Base-by-base conservation (phyloP, 2,113 vertebrate species). In the Eurypyga helias region DNA sequence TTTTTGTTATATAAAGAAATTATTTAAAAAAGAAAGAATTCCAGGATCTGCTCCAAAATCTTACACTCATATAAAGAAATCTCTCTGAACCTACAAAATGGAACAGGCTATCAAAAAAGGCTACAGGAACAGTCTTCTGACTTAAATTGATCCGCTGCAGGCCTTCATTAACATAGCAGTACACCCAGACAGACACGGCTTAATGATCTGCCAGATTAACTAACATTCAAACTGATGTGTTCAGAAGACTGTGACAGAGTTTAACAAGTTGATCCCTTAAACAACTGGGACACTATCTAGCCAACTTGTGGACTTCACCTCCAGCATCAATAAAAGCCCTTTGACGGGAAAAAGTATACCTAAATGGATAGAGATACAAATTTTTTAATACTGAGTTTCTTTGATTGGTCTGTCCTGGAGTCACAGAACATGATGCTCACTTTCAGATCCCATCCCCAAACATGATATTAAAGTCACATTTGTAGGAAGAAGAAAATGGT, bases 141-240 rank as follows among this genome's bases (percentile, higher is more conserved):
- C 10, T 41, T 41, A 29, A 55, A 15, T 1, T 87, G 33, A 81
- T 72, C 33, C 48, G 15, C 25, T 67, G 7, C 11, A 66, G 46
- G 17, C 41, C 38, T 77, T 34, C 57, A 26, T 38, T 61, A 72
- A 69, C 64, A 48, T 0, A 73, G 29, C 48, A 49, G 29, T 0
- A 3, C 31, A n/a, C 13, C n/a, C 84, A 72, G n/a, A 69, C 33
- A 77, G 33, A 87, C 2, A 2, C 0, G 0, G 12, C 24, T 38
- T 55, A 61, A 83, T 26, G 26, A 67, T 28, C 58, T 89, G 48
- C 33, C 62, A 83, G 18, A 33, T 77, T 8, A 66, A 54, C 15
- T 23, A 82, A 13, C 38, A 18, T 16, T 43, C 28, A 83, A 20
- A 51, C 18, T 26, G 38, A 25, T 28, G 55, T 25, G 34, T 31